These are phyloP conservation scores for Rhinogobio ventralis DNA, from an alignment of 2,797 vertebrate species.

Conservation along the genomic window DNA sequence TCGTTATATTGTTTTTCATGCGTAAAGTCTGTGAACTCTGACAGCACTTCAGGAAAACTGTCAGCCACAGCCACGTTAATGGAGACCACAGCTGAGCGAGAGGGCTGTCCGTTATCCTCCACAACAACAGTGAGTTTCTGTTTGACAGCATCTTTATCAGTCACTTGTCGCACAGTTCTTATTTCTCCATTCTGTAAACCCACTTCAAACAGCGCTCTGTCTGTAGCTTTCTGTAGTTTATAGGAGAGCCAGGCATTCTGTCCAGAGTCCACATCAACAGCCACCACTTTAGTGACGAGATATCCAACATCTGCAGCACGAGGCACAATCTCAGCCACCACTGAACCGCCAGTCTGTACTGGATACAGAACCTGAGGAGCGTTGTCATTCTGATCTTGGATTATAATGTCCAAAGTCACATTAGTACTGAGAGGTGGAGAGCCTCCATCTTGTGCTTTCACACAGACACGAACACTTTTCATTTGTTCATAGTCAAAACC, in stretches of 20 bases:
- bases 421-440: conserved; percentile 63
- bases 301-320: conserved; percentile 72
- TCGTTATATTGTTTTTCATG: conserved; percentile 28
- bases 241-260: conserved; percentile 77
- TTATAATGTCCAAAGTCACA: conserved; percentile 28
- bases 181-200: conserved; percentile 69
- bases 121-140: conserved; percentile 69
- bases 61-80: conserved; percentile 53
- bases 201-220: conserved; percentile 71
- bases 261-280: conserved; percentile 75
- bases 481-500: conserved; percentile 72
- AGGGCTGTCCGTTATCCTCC: conserved; percentile 56
- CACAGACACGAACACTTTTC: conserved; percentile 47
- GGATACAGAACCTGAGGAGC: conserved; percentile 58
- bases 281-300: conserved; percentile 75
- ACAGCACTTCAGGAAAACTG: conserved; percentile 51
- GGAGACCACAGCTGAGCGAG: conserved; percentile 58
- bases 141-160: too few species aligned
- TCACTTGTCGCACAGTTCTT: conserved; percentile 66
- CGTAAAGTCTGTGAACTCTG: conserved; percentile 43
- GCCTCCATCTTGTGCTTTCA: conserved; percentile 67
- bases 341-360: conserved; percentile 50
- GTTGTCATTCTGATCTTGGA: conserved; percentile 64
- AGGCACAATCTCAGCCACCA: conserved; percentile 64
- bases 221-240: conserved; percentile 69